phyloP scores from a whole-genome alignment of 2,888 invertebrate species.

The Sphecodes monilicornis region DNA sequence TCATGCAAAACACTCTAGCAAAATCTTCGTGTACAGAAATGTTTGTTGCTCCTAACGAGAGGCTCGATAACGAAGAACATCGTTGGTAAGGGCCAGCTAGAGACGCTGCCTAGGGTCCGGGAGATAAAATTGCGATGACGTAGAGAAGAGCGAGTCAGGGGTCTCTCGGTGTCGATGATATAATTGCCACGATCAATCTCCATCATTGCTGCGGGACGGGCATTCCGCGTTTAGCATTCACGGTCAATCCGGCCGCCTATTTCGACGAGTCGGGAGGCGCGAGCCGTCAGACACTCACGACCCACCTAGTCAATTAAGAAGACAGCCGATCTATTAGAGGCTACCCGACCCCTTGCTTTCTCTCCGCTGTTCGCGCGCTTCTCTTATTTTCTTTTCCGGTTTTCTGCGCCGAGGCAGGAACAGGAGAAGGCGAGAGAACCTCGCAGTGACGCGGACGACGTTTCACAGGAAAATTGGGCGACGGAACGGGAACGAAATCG shows the following conservation, averaged over 20 bases:
- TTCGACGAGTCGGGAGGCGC: conserved; percentile 64
- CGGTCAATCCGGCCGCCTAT: conserved; percentile 61
- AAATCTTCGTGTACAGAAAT: background rate
- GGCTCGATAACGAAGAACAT: background rate
- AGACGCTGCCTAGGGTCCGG: background rate
- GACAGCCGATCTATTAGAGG: conserved; percentile 83
- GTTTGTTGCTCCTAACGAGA: background rate
- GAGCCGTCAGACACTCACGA: conserved; percentile 73
- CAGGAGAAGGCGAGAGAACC: conserved; percentile 40
- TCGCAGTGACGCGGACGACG: background rate
- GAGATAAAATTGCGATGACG: background rate
- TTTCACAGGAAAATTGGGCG: conserved; percentile 33
- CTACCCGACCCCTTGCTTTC: conserved; percentile 44
- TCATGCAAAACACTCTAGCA: background rate
- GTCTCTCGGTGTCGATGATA: conserved; percentile 46
- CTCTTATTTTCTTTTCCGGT: conserved; percentile 42
- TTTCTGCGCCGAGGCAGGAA: conserved; percentile 33
- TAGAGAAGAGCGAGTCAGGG: background rate
- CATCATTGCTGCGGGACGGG: conserved; percentile 37
- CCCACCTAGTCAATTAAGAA: conserved; percentile 83
- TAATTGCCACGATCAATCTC: conserved; percentile 58
- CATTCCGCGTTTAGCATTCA: conserved; percentile 64
- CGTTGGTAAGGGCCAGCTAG: background rate
- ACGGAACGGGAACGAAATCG: conserved; percentile 21
- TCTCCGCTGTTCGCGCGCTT: background rate